Conservation (phyloP, 2,797 vertebrate genomes). For the Gambusia yucatana region DNA sequence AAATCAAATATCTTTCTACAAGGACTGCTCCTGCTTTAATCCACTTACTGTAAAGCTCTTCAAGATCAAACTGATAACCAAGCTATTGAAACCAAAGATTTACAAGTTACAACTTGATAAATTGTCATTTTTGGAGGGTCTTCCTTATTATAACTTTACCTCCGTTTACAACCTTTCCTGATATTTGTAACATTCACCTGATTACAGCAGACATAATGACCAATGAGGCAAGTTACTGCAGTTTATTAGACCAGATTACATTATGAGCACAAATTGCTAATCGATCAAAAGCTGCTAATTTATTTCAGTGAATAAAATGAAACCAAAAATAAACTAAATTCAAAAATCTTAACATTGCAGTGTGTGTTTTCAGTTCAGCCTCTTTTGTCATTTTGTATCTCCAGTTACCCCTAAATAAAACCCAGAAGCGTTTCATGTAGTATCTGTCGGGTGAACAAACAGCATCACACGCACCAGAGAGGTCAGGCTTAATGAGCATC, state of each 20-base stretch:
- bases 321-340: not conserved
- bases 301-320: not conserved
- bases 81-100: not conserved
- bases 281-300: not conserved
- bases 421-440: not conserved
- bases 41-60: not conserved
- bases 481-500: not conserved
- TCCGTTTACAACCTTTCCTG: constrained; percentile 12
- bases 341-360: not conserved
- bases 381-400: not conserved
- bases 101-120: not conserved
- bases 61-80: not conserved
- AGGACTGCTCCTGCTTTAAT: not conserved
- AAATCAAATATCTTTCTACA: not conserved
- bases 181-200: constrained; percentile 20
- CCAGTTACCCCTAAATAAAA: not conserved
- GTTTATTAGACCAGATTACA: constrained; percentile 6
- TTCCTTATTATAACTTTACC: not conserved
- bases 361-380: not conserved
- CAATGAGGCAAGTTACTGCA: constrained; percentile 20
- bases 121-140: not conserved
- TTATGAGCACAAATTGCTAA: not conserved
- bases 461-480: not conserved
- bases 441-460: not conserved
- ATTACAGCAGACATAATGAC: constrained; percentile 22